These are phyloP conservation scores for Itoplectis maculator DNA, from an alignment of 2,888 invertebrate genomes.

Conservation along the genomic window DNA sequence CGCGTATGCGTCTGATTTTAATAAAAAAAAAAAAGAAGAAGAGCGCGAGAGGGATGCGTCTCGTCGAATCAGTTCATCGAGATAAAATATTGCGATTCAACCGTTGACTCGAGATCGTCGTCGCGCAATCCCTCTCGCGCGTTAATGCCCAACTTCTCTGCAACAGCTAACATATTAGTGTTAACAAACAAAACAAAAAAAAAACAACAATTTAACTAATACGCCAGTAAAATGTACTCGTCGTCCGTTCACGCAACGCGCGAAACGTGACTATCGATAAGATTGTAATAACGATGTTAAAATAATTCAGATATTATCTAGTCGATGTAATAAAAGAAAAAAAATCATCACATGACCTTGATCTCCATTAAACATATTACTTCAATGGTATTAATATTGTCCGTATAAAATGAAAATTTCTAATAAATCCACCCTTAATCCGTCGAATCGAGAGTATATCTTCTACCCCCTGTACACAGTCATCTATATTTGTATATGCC, in stretches of 20 bases:
- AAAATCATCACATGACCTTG: slow-evolving; percentile 34
- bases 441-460: slow-evolving; percentile 19
- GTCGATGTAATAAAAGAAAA: slow-evolving; percentile 66
- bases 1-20: slow-evolving; percentile 59
- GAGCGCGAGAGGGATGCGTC: slow-evolving; percentile 43
- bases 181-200: slow-evolving; percentile 41
- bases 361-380: slow-evolving; percentile 53
- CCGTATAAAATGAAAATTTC: slow-evolving; percentile 57
- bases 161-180: slow-evolving; percentile 54
- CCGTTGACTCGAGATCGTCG: slow-evolving; percentile 8
- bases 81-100: slow-evolving; percentile 14
- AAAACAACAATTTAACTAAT: slow-evolving; percentile 48
- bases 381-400: slow-evolving; percentile 54
- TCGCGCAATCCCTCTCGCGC: slow-evolving; percentile 39
- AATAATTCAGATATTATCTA: slow-evolving; percentile 67
- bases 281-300: slow-evolving; percentile 68
- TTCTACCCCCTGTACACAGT: neutral
- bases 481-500: neutral
- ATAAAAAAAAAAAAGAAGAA: slow-evolving; percentile 49
- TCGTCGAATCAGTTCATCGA: slow-evolving; percentile 17
- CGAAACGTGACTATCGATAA: slow-evolving; percentile 63
- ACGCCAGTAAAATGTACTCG: slow-evolving; percentile 65
- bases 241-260: slow-evolving; percentile 56
- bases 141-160: slow-evolving; percentile 46
- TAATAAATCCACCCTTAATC: slow-evolving; percentile 52